Evolutionary conservation across 2,888 invertebrate species (phyloP), one percentile per base, ranked within the genome.

Genomic region (Ganaspis brasiliensis): DNA sequence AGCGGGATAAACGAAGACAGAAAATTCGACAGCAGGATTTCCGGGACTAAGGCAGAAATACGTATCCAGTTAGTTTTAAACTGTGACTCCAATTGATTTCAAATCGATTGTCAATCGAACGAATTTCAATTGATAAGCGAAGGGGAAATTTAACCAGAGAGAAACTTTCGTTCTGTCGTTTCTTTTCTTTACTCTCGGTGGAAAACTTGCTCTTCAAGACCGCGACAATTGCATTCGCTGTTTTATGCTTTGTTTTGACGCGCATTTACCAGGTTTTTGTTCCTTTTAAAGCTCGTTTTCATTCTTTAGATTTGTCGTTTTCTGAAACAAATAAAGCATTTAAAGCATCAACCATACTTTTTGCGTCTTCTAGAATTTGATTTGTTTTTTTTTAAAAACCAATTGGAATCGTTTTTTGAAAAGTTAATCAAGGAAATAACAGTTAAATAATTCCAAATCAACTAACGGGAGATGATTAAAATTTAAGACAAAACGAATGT

Each of bases 21-120:
- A 82, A 78, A 74, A 83, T 81, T 81, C 77, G 74, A 81, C 75
- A 77, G 78, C 71, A 75, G 78, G 81, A 76, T 70, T 81, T 80
- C 81, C 75, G 80, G 81, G 77, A 72, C 79, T 40, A 81, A 83
- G 85, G 82, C 84, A 85, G 86, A 88, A 89, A 89, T 88, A 89
- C 89, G 88, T 90, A 90, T 88, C 88, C 88, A 88, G 89, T 90
- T 90, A 90, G 90, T 89, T 89, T 89, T 90, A 90, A 89, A 89
- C 87, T 83, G 88, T 84, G 87, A 86, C 87, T 87, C 84, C 88
- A 88, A 90, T 89, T 90, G 90, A 90, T 90, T 90, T 85, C 88
- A 87, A 90, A 90, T 90, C 89, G 89, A 90, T 90, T 90, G 89
- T 90, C 89, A 89, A 89, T 89, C 84, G 87, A 90, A 86, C 90